phyloP scores from a whole-genome alignment of 2,113 vertebrate genomes.

The Eptatretus burgeri region DNA sequence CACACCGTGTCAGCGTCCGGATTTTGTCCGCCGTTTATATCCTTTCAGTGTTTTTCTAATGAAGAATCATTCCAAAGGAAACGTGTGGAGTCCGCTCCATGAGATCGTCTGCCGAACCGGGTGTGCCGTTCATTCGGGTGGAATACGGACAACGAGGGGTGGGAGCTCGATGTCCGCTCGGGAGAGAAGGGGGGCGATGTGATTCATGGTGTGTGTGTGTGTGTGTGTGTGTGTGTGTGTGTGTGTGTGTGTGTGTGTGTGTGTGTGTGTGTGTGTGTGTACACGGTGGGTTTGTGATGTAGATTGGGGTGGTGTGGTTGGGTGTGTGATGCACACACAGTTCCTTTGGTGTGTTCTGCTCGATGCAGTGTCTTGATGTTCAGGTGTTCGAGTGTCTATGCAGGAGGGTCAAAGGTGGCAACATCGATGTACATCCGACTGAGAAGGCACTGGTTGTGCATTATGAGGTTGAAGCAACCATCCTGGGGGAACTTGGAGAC shows the following conservation, averaged over 20 bases:
- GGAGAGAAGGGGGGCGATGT: neutral
- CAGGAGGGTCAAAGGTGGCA: conserved; percentile 57
- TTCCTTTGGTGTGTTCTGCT: no score
- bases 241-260: neutral
- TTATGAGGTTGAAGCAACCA: conserved; percentile 69
- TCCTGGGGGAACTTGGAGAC: conserved; percentile 48
- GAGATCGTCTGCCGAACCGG: no score
- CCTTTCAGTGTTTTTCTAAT: no score
- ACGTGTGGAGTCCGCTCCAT: no score
- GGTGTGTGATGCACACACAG: no score
- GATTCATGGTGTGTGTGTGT: neutral
- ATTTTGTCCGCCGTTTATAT: no score
- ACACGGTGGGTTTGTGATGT: neutral
- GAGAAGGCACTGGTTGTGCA: conserved; percentile 70
- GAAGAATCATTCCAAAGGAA: no score
- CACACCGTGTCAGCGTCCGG: no score
- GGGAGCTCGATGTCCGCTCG: neutral
- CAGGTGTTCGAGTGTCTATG: conserved; percentile 7
- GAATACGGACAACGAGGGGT: no score
- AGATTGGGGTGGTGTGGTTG: no score
- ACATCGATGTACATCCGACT: conserved; percentile 59
- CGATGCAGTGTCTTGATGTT: no score
- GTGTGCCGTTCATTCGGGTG: no score
- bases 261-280: neutral
- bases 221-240: neutral